phyloP scores from a whole-genome alignment of 2,113 vertebrate genomes.

The Phocoena sinus region DNA sequence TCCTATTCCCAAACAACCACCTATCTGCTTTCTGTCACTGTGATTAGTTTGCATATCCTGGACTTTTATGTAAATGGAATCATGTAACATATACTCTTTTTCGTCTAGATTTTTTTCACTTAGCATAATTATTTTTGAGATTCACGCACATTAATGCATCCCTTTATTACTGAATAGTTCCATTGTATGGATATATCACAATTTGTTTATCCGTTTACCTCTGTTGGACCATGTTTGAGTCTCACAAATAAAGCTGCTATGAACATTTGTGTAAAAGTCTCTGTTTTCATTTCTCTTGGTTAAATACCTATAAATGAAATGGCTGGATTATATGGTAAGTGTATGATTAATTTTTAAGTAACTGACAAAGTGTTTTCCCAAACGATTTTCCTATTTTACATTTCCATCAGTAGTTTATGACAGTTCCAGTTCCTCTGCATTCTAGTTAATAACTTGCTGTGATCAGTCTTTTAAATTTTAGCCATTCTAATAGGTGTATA shows the following conservation, averaged over 20 bases:
- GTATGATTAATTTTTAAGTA: neutral
- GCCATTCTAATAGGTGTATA: neutral
- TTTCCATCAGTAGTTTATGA: neutral
- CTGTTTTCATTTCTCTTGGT: neutral
- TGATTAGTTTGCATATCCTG: neutral
- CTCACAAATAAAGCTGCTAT: neutral
- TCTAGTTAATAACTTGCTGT: neutral
- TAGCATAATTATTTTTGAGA: neutral
- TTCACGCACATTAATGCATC: neutral
- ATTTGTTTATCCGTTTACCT: neutral
- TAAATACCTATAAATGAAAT: neutral
- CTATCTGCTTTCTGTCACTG: neutral
- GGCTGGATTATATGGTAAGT: neutral
- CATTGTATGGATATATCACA: neutral
- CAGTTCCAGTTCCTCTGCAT: neutral
- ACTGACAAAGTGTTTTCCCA: neutral
- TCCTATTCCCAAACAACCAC: neutral
- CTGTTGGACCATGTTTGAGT: neutral
- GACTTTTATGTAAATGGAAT: neutral
- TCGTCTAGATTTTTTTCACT: neutral
- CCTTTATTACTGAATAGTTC: neutral
- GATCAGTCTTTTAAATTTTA: neutral
- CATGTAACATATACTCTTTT: neutral
- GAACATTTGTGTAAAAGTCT: neutral
- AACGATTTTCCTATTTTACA: neutral